These are phyloP conservation scores for Scomber colias DNA, from an alignment of 2,113 vertebrate species.

Conservation along the genomic window DNA sequence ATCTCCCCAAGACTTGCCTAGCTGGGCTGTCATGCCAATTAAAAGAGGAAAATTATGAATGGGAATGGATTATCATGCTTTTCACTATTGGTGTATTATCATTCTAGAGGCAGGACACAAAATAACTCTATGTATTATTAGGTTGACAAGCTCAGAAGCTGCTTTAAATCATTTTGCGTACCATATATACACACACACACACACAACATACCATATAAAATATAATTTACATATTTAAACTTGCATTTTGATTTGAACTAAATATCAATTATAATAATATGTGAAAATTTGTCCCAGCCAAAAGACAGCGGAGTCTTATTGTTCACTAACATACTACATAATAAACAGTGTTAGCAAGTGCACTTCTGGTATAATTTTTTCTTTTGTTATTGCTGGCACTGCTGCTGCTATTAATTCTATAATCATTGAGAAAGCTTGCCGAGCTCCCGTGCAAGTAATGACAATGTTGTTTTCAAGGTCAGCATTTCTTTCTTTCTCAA, in stretches of 20 bases:
- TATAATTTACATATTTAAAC: neutral
- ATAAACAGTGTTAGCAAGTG: neutral
- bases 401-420: constrained; percentile 23
- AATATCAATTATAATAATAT: neutral
- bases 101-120: constrained; percentile 1
- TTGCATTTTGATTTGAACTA: neutral
- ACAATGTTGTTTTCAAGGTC: neutral
- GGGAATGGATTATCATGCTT: constrained; percentile 13
- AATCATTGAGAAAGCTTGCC: constrained; percentile 13
- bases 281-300: neutral
- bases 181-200: too few species aligned
- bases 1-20: neutral
- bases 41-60: constrained; percentile 24
- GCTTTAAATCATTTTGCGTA: neutral
- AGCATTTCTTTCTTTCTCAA: constrained; percentile 12
- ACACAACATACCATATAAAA: neutral
- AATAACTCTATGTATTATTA: neutral
- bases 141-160: constrained; percentile 11
- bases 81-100: constrained; percentile 15
- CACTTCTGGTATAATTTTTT: neutral
- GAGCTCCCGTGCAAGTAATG: neutral
- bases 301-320: neutral
- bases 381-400: neutral
- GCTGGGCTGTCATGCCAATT: neutral
- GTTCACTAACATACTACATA: neutral